Evolutionary conservation across 2,888 invertebrate genomes (phyloP).

Genomic region (Oegoconia quadripuncta): DNA sequence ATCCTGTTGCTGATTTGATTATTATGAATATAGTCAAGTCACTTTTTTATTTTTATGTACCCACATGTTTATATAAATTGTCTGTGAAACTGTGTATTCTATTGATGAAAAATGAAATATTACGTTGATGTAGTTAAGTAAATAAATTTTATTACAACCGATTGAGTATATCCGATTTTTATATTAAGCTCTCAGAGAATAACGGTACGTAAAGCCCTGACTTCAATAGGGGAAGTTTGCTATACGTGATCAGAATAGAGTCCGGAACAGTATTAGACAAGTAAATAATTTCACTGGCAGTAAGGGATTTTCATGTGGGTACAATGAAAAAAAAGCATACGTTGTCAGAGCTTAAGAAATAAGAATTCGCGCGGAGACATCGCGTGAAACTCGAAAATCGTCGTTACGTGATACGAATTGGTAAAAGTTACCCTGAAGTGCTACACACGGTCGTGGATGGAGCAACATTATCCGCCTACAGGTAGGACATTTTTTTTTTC

Average conservation of each 20-base stretch:
- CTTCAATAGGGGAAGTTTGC: constrained; percentile 5
- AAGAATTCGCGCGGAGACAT: constrained; percentile 42
- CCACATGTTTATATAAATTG: no score
- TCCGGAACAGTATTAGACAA: constrained; percentile 45
- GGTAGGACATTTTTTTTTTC: no score
- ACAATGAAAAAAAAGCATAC: constrained; percentile 38
- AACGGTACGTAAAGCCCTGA: constrained; percentile 6
- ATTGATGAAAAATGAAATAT: no score
- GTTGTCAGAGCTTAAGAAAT: constrained; percentile 38
- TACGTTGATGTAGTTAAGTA: no score
- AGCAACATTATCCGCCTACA: not conserved
- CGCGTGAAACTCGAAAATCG: constrained; percentile 57
- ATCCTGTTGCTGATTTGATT: no score
- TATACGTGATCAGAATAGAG: constrained; percentile 43
- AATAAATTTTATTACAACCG: no score
- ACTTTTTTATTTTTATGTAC: no score
- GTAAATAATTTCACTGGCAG: constrained; percentile 59
- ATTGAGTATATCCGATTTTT: no score
- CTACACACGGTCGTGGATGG: constrained; percentile 4
- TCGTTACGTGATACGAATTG: constrained; percentile 49
- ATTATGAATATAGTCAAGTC: no score
- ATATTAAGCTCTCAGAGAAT: constrained; percentile 5
- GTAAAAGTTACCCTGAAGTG: constrained; percentile 13
- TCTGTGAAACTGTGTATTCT: no score
- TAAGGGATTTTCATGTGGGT: constrained; percentile 42